Conservation (phyloP, 2,888 invertebrate genomes). For the Amphimallon solstitiale region DNA sequence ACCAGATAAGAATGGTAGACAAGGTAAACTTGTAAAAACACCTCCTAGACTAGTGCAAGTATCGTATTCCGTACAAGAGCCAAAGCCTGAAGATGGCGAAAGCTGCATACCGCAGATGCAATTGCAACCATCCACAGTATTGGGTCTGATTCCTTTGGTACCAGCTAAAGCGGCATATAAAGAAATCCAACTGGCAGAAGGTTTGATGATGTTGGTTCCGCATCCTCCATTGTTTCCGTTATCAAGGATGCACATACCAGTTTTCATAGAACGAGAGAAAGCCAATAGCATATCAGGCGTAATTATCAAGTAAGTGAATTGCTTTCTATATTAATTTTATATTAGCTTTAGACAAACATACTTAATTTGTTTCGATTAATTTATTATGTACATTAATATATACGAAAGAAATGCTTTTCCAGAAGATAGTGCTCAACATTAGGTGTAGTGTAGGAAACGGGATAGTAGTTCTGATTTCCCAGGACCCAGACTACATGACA, state of each 20-base stretch:
- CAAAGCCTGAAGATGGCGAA: conserved; percentile 72
- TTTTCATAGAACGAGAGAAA: conserved; percentile 81
- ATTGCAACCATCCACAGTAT: conserved; percentile 68
- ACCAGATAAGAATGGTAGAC: conserved; percentile 69
- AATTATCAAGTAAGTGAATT: conserved; percentile 85
- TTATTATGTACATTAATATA: too few species aligned
- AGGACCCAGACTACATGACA: too few species aligned
- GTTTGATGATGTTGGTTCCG: conserved; percentile 85
- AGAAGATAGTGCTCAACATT: too few species aligned
- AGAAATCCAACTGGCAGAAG: conserved; percentile 85
- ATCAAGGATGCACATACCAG: conserved; percentile 89
- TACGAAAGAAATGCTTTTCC: too few species aligned
- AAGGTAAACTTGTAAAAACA: conserved; percentile 59
- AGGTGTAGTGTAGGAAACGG: too few species aligned
- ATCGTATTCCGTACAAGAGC: conserved; percentile 90
- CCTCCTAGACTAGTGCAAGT: conserved; percentile 82
- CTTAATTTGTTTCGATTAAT: background rate
- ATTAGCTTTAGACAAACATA: too few species aligned
- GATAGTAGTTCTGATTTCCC: too few species aligned
- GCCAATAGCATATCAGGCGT: conserved; percentile 77
- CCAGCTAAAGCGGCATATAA: conserved; percentile 84
- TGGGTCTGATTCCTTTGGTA: conserved; percentile 74
- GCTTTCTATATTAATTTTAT: too few species aligned
- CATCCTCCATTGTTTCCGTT: conserved; percentile 90
- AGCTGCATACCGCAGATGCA: conserved; percentile 81